Percentiles rank a stretch among this genome's conserved stretches.
phyloP scores from a whole-genome alignment of 2,797 vertebrate genomes.

The Sebastes reedi region DNA sequence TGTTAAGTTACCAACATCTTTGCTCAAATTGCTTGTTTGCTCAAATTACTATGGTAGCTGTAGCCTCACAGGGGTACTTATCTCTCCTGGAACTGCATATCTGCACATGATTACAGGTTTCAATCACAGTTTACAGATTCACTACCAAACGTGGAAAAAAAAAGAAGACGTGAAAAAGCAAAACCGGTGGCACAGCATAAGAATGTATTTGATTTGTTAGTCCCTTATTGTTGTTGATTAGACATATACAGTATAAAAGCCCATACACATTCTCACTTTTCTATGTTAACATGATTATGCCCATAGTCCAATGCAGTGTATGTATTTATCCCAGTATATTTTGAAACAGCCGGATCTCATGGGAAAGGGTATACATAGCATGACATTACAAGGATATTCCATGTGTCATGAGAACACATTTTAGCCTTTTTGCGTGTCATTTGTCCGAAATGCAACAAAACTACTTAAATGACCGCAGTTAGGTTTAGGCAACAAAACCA shows the following conservation, averaged over 20 bases:
- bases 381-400: no score
- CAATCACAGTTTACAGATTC: constrained; percentile 45
- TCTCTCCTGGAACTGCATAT: constrained; percentile 41
- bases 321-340: not conserved
- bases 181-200: not conserved
- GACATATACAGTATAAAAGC: not conserved
- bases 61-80: constrained; percentile 34
- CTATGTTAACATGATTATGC: not conserved
- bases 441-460: no score
- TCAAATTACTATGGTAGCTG: constrained; percentile 50
- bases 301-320: not conserved
- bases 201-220: not conserved
- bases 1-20: constrained; percentile 43
- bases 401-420: no score
- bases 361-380: no score
- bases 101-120: constrained; percentile 62
- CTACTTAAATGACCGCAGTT: no score
- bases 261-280: not conserved
- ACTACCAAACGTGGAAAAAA: constrained; percentile 2
- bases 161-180: not conserved
- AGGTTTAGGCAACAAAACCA: no score
- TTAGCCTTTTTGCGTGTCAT: no score
- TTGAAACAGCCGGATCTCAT: no score
- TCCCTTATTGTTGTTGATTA: not conserved
- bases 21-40: constrained; percentile 61